phyloP scores from a whole-genome alignment of 2,797 vertebrate species.

The Melanotaenia maccullochi region DNA sequence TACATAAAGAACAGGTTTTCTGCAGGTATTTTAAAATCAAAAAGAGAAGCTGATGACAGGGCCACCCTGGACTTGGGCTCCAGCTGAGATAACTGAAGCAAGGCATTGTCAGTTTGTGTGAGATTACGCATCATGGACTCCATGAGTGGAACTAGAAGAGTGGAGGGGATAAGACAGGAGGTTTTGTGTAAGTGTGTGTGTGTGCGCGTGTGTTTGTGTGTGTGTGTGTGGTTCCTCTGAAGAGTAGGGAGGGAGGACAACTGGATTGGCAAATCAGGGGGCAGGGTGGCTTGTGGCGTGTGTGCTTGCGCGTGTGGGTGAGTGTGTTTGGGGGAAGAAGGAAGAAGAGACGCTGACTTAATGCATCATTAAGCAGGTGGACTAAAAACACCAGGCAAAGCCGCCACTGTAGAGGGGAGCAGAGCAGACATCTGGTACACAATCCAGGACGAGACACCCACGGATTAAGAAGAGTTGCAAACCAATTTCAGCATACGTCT shows the following conservation, averaged over 20 bases:
- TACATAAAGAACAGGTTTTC: slow-evolving; percentile 22
- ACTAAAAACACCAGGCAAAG: slow-evolving; percentile 71
- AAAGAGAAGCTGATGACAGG: slow-evolving; percentile 62
- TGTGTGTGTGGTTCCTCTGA: slow-evolving; percentile 34
- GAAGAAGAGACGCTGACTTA: slow-evolving; percentile 63
- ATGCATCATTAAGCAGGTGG: slow-evolving; percentile 81
- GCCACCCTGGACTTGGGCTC: slow-evolving; percentile 49
- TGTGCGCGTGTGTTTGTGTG: no score
- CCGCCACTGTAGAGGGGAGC: slow-evolving; percentile 51
- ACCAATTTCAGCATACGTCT: slow-evolving; percentile 45
- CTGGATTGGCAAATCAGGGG: slow-evolving; percentile 54
- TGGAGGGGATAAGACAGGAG: slow-evolving; percentile 39
- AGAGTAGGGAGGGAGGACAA: slow-evolving; percentile 50
- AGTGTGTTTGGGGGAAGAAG: slow-evolving; percentile 24
- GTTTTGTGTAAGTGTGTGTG: slow-evolving; percentile 20
- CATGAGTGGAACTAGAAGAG: slow-evolving; percentile 41
- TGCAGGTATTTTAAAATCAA: slow-evolving; percentile 29
- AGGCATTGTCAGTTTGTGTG: slow-evolving; percentile 73
- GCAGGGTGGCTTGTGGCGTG: slow-evolving; percentile 22
- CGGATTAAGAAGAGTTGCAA: slow-evolving; percentile 46
- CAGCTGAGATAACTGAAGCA: slow-evolving; percentile 67
- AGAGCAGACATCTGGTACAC: slow-evolving; percentile 75
- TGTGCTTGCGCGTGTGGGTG: slow-evolving; percentile 20
- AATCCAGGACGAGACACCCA: slow-evolving; percentile 61
- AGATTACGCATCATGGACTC: slow-evolving; percentile 69